Evolutionary conservation across 1,140 invertebrate genomes (phyloP), one percentile per base, ranked within the genome.

Genomic region (Yoshiicerus persimilis): DNA sequence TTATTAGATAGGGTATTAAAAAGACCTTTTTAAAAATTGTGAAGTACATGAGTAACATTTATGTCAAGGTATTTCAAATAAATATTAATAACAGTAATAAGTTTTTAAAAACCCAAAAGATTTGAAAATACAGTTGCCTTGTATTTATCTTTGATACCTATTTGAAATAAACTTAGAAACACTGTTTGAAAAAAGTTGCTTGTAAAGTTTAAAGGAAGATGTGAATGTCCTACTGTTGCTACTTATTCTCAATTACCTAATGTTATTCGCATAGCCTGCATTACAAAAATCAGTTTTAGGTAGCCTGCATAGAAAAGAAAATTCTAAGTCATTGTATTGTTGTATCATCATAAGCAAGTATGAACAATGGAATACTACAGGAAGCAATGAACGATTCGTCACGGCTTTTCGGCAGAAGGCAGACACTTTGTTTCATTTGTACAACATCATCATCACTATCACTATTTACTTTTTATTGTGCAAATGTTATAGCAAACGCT

Each of bases 341-440:
- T 56, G 47, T 56, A 56, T 56, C 47, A 30, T 70, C 30, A 70
- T 30, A 30, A 70, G 30, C 66, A 70, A 30, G 6, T 27, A 70
- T 9, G 25, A 70, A 70, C 66, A 70, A 70, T 70, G 66, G 30
- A 70, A 25, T 70, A 30, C 66, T 70, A 30, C 66, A 70, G 66
- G 66, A 70, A 70, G 66, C 66, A 70, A 70, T 70, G 66, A 70
- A 70, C 66, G 66, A 70, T 70, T 70, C 66, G 66, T 70, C 66
- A 70, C 66, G 66, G 66, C 30, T 4, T 70, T 32, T 70, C 66
- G 66, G 66, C 66, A 16, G 66, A 30, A 70, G 75, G 32, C 75
- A 23, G 34, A n/a, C 75, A 36, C 20, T 36, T 80, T 36, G 34
- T 80, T 70, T 80, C 30, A 80, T 80, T 80, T 32, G 30, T 36